These are phyloP conservation scores for Epirrhoe tristata DNA, from an alignment of 2,888 invertebrate genomes.

Conservation along the genomic window DNA sequence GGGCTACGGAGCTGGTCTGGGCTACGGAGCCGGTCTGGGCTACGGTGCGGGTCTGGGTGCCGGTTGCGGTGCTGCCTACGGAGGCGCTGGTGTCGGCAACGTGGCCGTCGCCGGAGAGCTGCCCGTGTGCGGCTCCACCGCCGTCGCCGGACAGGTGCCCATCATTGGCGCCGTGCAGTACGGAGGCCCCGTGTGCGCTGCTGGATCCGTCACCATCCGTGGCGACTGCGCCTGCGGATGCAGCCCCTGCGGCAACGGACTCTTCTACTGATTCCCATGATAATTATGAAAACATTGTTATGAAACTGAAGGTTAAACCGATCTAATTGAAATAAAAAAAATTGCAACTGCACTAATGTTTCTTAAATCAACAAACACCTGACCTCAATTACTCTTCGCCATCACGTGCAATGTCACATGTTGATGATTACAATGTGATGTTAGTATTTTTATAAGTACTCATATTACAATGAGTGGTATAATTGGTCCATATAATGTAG, in stretches of 20 bases:
- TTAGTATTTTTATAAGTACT: background rate
- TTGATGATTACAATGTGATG: background rate
- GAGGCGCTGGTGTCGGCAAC: slow-evolving; percentile 41
- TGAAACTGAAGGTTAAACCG: background rate
- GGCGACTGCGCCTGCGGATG: slow-evolving; percentile 43
- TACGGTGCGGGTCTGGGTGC: slow-evolving; percentile 1
- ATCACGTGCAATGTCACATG: background rate
- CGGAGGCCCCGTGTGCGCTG: slow-evolving; percentile 45
- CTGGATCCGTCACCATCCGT: slow-evolving; percentile 47
- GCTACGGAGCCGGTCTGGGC: background rate
- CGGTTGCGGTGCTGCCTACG: slow-evolving; percentile 23
- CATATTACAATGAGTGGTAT: no score
- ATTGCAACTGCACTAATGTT: background rate
- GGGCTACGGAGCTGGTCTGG: slow-evolving; percentile 10
- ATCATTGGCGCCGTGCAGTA: slow-evolving; percentile 52
- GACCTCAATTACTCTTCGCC: background rate
- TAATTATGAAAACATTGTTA: background rate
- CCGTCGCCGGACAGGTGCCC: slow-evolving; percentile 50
- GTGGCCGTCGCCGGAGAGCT: slow-evolving; percentile 51
- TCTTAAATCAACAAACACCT: background rate
- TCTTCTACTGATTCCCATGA: slow-evolving; percentile 1
- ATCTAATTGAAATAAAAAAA: background rate
- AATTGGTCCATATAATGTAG: no score
- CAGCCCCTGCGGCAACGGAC: slow-evolving; percentile 9
- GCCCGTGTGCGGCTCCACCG: slow-evolving; percentile 52